phyloP scores from a whole-genome alignment of 2,113 vertebrate species.

The Epinephelus cyanopodus region DNA sequence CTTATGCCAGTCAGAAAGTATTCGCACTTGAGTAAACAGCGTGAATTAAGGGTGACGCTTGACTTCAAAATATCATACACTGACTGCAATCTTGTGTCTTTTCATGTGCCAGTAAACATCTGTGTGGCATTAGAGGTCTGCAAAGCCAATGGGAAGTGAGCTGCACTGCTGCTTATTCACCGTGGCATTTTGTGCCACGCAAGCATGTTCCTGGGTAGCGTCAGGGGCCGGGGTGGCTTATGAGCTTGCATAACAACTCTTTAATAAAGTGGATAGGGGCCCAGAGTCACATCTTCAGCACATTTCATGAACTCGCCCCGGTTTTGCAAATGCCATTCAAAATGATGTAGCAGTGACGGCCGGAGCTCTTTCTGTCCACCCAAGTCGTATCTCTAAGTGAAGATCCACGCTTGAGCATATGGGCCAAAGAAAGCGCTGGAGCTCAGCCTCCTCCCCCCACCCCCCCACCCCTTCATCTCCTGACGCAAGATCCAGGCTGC shows the following conservation, averaged over 20 bases:
- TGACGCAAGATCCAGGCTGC: slow-evolving; percentile 38
- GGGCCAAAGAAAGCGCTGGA: not conserved
- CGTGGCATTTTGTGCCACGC: slow-evolving; percentile 48
- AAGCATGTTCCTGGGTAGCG: slow-evolving; percentile 50
- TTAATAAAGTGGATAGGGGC: slow-evolving; percentile 72
- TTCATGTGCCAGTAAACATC: slow-evolving; percentile 42
- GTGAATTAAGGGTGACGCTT: slow-evolving; percentile 7
- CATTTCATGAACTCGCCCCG: slow-evolving; percentile 69
- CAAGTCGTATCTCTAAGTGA: slow-evolving; percentile 52
- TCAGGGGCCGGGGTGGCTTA: slow-evolving; percentile 24
- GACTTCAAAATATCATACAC: slow-evolving; percentile 10
- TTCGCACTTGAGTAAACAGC: slow-evolving; percentile 25
- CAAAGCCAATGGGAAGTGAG: slow-evolving; percentile 15
- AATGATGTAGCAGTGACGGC: slow-evolving; percentile 51
- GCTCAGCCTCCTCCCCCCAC: not conserved
- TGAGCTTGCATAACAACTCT: slow-evolving; percentile 68
- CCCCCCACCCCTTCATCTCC: not conserved
- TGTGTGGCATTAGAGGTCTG: not conserved
- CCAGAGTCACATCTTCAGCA: slow-evolving; percentile 71
- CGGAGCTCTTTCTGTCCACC: slow-evolving; percentile 47
- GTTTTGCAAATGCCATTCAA: slow-evolving; percentile 65
- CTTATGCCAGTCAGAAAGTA: slow-evolving; percentile 50
- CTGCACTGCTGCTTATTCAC: slow-evolving; percentile 24
- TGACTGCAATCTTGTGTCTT: slow-evolving; percentile 9
- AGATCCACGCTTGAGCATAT: slow-evolving; percentile 41